Conservation (phyloP, 1,140 invertebrate species). For the Penaeus japonicus region DNA sequence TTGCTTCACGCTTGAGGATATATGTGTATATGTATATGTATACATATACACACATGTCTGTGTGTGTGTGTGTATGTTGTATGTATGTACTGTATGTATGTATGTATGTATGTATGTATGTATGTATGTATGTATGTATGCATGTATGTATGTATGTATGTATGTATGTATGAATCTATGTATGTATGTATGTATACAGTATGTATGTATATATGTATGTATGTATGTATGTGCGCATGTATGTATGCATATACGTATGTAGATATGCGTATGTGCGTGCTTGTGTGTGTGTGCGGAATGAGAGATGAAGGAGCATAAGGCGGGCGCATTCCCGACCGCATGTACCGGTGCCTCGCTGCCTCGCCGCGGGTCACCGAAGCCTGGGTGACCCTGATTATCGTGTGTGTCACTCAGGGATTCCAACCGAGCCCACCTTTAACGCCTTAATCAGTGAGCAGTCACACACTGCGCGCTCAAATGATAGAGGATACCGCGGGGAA, state of each 20-base stretch:
- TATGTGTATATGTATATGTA: too few species aligned
- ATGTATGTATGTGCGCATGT: neutral
- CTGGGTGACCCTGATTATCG: neutral
- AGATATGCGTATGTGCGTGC: too few species aligned
- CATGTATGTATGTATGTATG: neutral
- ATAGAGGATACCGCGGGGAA: neutral
- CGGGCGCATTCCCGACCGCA: too few species aligned
- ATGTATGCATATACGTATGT: too few species aligned
- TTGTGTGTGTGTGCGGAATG: too few species aligned
- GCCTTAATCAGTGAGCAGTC: conserved; percentile 41
- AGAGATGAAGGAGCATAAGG: too few species aligned
- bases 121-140: neutral
- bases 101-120: neutral
- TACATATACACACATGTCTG: too few species aligned
- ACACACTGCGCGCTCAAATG: conserved; percentile 17
- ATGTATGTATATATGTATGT: neutral
- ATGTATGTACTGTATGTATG: too few species aligned
- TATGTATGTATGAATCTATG: neutral
- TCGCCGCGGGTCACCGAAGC: neutral
- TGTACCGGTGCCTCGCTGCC: neutral
- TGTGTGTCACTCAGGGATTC: neutral
- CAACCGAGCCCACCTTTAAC: neutral
- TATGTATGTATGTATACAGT: neutral
- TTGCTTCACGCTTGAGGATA: too few species aligned
- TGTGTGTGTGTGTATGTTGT: too few species aligned